Conservation (phyloP, 2,113 vertebrate species). For the Mastomys natalensis region DNA sequence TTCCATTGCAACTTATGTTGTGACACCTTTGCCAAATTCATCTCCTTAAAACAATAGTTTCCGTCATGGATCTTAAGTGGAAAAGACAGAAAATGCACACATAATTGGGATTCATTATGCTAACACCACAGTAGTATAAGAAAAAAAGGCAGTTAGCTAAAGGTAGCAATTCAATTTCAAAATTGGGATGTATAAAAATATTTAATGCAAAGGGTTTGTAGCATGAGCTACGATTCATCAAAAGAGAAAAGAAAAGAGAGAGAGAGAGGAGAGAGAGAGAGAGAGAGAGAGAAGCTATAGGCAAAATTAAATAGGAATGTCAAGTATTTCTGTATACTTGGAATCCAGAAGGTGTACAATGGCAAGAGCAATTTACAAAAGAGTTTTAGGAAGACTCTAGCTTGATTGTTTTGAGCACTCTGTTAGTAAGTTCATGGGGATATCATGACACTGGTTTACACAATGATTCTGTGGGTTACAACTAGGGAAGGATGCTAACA, state of each 20-base stretch:
- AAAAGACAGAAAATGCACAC: background rate
- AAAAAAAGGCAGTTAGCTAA: background rate
- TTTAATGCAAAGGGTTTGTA: background rate
- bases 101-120: background rate
- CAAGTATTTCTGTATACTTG: background rate
- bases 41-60: constrained; percentile 36
- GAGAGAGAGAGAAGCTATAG: background rate
- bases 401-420: background rate
- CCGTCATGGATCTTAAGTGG: background rate
- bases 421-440: background rate
- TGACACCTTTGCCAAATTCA: background rate
- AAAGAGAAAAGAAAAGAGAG: background rate
- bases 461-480: background rate
- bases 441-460: background rate
- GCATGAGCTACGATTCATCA: background rate
- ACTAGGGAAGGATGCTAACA: background rate
- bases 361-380: background rate
- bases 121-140: background rate
- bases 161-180: background rate
- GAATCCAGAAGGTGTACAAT: background rate
- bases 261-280: background rate
- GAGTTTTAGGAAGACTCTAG: background rate
- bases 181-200: background rate
- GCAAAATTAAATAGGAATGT: background rate
- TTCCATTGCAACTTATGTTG: background rate